Evolutionary conservation across 2,113 vertebrate species (phyloP), one percentile per base, ranked within the genome.

Genomic region (Mirounga angustirostris): DNA sequence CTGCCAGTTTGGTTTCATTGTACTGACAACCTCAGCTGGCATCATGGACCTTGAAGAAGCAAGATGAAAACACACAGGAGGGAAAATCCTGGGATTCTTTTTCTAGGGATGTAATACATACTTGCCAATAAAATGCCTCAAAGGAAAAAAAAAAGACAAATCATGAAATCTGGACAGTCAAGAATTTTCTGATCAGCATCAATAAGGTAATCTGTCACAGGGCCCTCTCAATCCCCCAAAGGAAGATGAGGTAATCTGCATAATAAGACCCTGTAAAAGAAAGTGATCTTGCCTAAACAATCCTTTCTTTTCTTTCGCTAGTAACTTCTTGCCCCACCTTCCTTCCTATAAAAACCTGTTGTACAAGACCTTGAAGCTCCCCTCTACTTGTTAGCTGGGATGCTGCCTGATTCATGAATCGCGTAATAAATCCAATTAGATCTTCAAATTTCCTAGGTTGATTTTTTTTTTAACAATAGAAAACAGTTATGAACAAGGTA

Each of bases 401-500:
- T 50, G 43, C 26, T 76, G 24, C 43, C 40, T 50, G 43, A 50
- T 50, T 78, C 26, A 30, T 50, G 7, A 30, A 50, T 26, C 5
- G 6, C 43, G 50, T 18, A 50, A 28, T 46, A 50, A 50, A 78
- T 78, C 26, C 74, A 78, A 78, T 74, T 30, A 78, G 43, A 50
- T 78, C 74, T 78, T 50, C 43, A 50, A 50, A 78, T 50, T 78
- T 50, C 50, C 74, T 50, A 50, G 43, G 26, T 28, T 50, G 24
- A 76, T 50, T 30, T 43, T 71, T 43, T 71, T 73, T 73, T 28
- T 50, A 46, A 50, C 40, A 76, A 50, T 3, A 76, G 73, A 81
- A 79, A 95, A 91, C n/a, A 79, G 40, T 71, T 84, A 94, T 46
- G 22, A 73, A 89, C 54, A 73, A 65, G 76, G 63, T 50, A 81